Evolutionary conservation across 2,797 vertebrate genomes (phyloP).

Genomic region (Acanthopagrus latus): DNA sequence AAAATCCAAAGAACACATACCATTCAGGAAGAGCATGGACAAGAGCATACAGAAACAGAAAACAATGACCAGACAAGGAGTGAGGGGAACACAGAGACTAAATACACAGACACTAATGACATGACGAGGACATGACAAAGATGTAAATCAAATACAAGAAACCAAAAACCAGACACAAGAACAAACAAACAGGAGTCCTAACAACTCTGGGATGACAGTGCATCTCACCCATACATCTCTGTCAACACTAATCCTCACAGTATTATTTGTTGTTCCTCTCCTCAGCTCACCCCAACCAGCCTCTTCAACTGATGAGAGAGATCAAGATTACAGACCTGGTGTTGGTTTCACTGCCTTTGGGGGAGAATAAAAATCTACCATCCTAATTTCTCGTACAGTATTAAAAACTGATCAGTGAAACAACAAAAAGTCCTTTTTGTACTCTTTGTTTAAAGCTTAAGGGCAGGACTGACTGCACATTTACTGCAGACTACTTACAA

Average conservation of each 20-base stretch:
- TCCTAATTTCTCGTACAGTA: neutral
- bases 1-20: too few relatives aligned
- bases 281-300: constrained; percentile 28
- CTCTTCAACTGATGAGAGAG: constrained; percentile 22
- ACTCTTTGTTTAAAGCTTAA: neutral
- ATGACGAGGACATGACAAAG: too few relatives aligned
- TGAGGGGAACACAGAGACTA: too few relatives aligned
- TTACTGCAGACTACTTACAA: neutral
- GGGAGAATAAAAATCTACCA: neutral
- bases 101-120: too few relatives aligned
- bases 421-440: neutral
- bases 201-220: constrained; percentile 36
- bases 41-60: too few relatives aligned
- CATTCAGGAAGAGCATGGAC: too few relatives aligned
- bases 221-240: constrained; percentile 19
- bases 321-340: constrained; percentile 39
- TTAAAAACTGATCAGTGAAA: constrained; percentile 1
- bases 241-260: constrained; percentile 51
- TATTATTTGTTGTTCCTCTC: constrained; percentile 46
- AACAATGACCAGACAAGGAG: too few relatives aligned
- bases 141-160: too few relatives aligned
- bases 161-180: too few relatives aligned
- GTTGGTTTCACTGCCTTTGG: constrained; percentile 14
- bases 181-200: too few relatives aligned
- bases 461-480: neutral